Evolutionary conservation across 64 coral and sea anemone genomes (phyloP).

Genomic region (Pocillopora verrucosa): DNA sequence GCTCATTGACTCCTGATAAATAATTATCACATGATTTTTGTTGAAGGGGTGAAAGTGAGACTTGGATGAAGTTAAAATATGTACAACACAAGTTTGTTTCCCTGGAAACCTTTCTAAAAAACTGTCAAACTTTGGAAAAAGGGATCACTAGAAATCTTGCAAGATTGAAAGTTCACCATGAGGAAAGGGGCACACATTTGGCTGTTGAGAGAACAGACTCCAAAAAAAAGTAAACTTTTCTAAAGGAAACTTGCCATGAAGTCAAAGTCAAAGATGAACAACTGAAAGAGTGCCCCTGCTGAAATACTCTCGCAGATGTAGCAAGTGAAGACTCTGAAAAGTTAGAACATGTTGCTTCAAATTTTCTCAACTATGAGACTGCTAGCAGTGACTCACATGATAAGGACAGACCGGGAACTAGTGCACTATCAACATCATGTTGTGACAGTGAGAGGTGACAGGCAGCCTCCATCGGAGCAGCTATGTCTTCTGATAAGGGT

Average conservation of each 20-base stretch:
- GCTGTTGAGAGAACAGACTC: conserved; percentile 37
- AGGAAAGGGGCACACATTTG: conserved; percentile 38
- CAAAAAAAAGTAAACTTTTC: conserved; percentile 35
- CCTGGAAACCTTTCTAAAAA: conserved; percentile 69
- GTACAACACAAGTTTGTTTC: conserved; percentile 75
- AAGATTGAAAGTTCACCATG: conserved; percentile 83
- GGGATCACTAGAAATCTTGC: conserved; percentile 81
- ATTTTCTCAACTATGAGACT: conserved; percentile 19
- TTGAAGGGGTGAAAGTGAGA: conserved; percentile 80
- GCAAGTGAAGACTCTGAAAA: conserved; percentile 23
- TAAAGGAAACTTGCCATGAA: conserved; percentile 48
- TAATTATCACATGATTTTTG: background rate
- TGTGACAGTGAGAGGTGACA: background rate
- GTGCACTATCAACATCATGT: background rate
- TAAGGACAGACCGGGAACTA: background rate
- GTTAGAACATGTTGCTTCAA: conserved; percentile 9
- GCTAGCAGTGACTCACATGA: conserved; percentile 37
- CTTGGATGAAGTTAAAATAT: conserved; percentile 93
- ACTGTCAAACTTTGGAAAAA: conserved; percentile 64
- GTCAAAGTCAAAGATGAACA: conserved; percentile 48
- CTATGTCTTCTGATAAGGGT: background rate
- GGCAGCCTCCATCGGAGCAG: background rate
- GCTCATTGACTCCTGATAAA: conserved; percentile 82
- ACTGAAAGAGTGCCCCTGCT: conserved; percentile 27
- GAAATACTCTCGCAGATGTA: background rate